Percentiles rank a stretch among this genome's conserved stretches.
Conservation (phyloP, 2,888 invertebrate species). For the Cephus pulcher region DNA sequence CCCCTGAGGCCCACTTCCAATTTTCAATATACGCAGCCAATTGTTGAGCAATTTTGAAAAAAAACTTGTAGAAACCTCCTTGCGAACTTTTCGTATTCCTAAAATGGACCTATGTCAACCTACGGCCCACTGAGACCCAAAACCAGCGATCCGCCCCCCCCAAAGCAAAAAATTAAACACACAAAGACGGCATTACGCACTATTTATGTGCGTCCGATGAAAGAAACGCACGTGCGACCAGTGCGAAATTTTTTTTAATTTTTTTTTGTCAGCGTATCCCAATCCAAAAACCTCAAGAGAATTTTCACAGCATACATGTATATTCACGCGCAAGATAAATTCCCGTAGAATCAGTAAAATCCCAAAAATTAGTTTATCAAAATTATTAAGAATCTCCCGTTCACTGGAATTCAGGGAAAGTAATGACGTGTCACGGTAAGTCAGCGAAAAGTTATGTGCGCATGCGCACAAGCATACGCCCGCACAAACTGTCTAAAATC, state of each 20-base stretch:
- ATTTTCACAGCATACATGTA: neutral
- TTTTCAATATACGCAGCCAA: neutral
- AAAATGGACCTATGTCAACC: neutral
- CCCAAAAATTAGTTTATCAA: neutral
- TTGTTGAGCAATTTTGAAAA: neutral
- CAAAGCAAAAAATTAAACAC: neutral
- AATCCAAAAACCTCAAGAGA: neutral
- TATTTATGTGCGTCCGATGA: neutral
- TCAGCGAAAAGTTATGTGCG: neutral
- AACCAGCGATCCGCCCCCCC: neutral
- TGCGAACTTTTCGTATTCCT: neutral
- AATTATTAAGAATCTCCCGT: neutral
- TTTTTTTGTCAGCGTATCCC: neutral
- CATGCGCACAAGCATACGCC: neutral
- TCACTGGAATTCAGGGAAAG: neutral
- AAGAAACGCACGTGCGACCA: neutral
- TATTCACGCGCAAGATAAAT: neutral
- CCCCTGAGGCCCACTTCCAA: neutral
- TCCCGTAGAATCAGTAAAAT: neutral
- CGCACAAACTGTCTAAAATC: neutral
- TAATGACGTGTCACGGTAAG: neutral
- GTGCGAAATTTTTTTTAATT: neutral
- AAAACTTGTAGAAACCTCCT: neutral
- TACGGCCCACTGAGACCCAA: neutral
- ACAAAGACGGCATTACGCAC: neutral